Percentiles rank a stretch among this genome's conserved stretches.
phyloP scores from a whole-genome alignment of 1,140 invertebrate species.

The Pogonus chalceus region DNA sequence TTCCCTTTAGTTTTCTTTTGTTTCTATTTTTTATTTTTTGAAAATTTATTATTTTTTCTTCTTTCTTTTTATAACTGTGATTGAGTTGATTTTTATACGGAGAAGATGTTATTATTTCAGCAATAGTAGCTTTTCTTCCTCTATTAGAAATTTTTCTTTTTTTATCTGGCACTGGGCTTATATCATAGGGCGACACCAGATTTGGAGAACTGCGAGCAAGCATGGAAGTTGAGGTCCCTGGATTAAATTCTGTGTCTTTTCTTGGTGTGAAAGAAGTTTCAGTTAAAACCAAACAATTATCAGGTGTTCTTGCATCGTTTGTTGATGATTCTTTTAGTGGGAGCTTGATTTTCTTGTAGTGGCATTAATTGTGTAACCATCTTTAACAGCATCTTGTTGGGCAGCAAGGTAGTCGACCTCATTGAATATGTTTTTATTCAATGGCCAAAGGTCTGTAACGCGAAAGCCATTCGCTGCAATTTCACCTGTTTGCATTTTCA shows the following conservation, averaged over 20 bases:
- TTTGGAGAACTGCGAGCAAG: slow-evolving; percentile 3
- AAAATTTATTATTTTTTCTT: too few relatives aligned
- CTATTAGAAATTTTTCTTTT: slow-evolving; percentile 6
- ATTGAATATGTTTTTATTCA: slow-evolving; percentile 23
- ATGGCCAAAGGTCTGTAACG: slow-evolving; percentile 27
- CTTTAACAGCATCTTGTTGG: slow-evolving; percentile 11
- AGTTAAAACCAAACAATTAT: slow-evolving; percentile 1
- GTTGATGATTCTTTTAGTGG: too few relatives aligned
- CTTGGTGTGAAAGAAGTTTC: slow-evolving; percentile 9
- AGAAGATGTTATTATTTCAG: background rate
- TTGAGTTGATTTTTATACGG: background rate
- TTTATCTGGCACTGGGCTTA: background rate
- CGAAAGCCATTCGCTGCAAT: slow-evolving; percentile 27
- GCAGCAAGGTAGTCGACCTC: slow-evolving; percentile 17
- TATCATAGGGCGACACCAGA: slow-evolving; percentile 1
- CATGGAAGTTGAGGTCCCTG: background rate
- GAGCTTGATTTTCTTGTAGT: too few relatives aligned
- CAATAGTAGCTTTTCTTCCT: background rate
- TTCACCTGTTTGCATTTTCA: too few relatives aligned
- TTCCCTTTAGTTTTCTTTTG: too few relatives aligned
- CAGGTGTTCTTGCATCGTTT: too few relatives aligned
- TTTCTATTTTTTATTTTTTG: too few relatives aligned
- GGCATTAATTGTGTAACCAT: slow-evolving; percentile 4
- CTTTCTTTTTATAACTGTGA: too few relatives aligned
- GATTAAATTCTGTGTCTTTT: slow-evolving; percentile 5